Evolutionary conservation across 2,797 vertebrate species (phyloP), one percentile per base, ranked within the genome.

Genomic region (Enteromius fasciolatus): DNA sequence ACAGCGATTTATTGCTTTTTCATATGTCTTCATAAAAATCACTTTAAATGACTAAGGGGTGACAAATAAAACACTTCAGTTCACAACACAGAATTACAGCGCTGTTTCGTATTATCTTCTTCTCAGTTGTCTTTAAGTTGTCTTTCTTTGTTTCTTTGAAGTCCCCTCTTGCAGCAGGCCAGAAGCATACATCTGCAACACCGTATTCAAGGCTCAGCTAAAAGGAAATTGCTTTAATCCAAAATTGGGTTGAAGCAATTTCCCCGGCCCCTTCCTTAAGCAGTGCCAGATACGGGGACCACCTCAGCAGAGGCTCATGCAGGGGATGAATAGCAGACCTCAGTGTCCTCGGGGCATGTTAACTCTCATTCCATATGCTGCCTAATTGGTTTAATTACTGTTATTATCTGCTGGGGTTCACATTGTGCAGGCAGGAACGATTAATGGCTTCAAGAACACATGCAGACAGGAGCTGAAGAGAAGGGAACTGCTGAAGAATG

Each of bases 401-500:
- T 94, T 93, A 95, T 95, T 95, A 95, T 95, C 93, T 94, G 90
- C 93, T 93, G 93, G 92, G 93, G 92, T 94, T 92, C 93, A 90
- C 91, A 90, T 93, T 93, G 92, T 90, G 92, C 92, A 89, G 86
- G 87, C 80, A 86, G 85, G 91, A 90, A 93, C 91, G 92, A 95
- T 94, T 94, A 95, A 94, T 94, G 92, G 91, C 89, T 92, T 91
- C 90, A 88, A 91, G 92, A 94, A 93, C 93, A 91, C 90, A 94
- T 92, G 92, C 91, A 92, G 93, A 94, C 94, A 93, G 90, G 87
- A 89, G 90, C 91, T 90, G 66, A 68, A 76, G 70, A 76, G 48
- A 61, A 77, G 79, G 25, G 18, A 90, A 81, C 87, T 81, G 31
- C 66, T 83, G 87, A 88, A 90, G 90, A 90, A 87, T 84, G 84